Base-by-base conservation (phyloP, 2,888 invertebrate species). In the Lasioglossum figueresi region DNA sequence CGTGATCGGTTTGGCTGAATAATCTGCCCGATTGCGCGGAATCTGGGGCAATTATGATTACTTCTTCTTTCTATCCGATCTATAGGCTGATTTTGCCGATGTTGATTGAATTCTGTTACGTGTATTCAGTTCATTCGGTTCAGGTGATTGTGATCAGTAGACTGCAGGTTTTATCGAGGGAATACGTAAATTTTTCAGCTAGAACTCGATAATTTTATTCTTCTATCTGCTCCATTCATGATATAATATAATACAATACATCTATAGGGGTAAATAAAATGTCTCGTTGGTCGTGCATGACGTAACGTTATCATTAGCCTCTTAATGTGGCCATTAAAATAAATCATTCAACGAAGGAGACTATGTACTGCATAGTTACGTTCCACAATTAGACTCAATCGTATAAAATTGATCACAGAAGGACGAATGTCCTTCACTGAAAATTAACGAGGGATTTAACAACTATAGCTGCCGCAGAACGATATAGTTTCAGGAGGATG, bases 21-120 rank as follows among this genome's bases (percentile, higher is more conserved):
- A 73, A 75, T 71, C 63, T 63, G 74, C 45, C 14, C 43, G 43
- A 72, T 84, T 75, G 74, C 23, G 16, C 71, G 63, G 63, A 73
- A 71, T 23, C 52, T 19, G 8, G 23, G 48, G n/a, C 40, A 40
- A 40, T 40, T 70, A 63, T 40, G 70, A 40, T 70, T 70, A 70
- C n/a, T 63, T 34, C 8, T 31, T 31, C 63, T 5, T 31, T 31
- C 6, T 31, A 19, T 16, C 19, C 19, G 19, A 16, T 31, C 14
- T 19, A 8, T 63, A 63, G 19, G 31, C 2, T 63, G 8, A 19
- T 19, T 31, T 31, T 19, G 8, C 19, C 8, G 31, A 31, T 19
- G 16, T 31, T 31, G 3, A 63, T 31, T 27, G 31, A 63, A 8
- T 19, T 6, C 19, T 63, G 31, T 16, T 63, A 19, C 34, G 34